A percentile compares a stretch with the other conserved stretches of the same genome.
These are phyloP conservation scores for Monopterus albus DNA, from an alignment of 2,113 vertebrate species.

Conservation along the genomic window DNA sequence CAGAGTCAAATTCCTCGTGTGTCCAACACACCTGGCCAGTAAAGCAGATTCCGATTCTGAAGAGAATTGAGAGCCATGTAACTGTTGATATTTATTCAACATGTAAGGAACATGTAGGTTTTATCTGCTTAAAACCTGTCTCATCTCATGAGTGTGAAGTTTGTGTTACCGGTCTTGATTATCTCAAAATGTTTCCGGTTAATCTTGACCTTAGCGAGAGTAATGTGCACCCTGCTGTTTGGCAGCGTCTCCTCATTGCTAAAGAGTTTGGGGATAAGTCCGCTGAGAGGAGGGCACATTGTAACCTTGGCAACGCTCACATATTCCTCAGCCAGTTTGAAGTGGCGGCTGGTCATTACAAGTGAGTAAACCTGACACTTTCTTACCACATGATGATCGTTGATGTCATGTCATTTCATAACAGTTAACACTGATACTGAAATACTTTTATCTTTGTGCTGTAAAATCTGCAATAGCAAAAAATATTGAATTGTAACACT, in stretches of 20 bases:
- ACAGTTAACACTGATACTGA: no score
- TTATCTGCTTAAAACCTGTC: background rate
- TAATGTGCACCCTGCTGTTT: conserved; percentile 20
- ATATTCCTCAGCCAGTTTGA: conserved; percentile 97
- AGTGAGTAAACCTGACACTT: conserved; percentile 82
- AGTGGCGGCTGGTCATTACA: conserved; percentile 94
- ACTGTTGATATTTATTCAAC: no score
- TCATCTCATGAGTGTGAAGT: background rate
- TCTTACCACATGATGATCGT: background rate
- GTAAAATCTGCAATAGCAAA: no score
- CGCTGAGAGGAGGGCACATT: conserved; percentile 96
- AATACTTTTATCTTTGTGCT: no score
- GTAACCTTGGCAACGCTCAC: conserved; percentile 95
- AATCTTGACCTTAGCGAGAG: conserved; percentile 5
- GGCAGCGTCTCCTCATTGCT: conserved; percentile 93
- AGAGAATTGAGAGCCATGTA: background rate
- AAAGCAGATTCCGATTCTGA: no score
- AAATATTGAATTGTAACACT: no score
- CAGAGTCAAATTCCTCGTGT: no score
- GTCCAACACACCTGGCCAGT: no score
- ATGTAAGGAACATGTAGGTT: background rate
- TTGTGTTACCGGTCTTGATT: background rate
- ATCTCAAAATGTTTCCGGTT: background rate
- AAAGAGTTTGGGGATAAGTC: conserved; percentile 97
- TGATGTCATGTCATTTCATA: no score